Percentiles rank a stretch among this genome's conserved stretches.
phyloP scores from a whole-genome alignment of 2,888 invertebrate genomes.

The Sepioteuthis lessoniana region DNA sequence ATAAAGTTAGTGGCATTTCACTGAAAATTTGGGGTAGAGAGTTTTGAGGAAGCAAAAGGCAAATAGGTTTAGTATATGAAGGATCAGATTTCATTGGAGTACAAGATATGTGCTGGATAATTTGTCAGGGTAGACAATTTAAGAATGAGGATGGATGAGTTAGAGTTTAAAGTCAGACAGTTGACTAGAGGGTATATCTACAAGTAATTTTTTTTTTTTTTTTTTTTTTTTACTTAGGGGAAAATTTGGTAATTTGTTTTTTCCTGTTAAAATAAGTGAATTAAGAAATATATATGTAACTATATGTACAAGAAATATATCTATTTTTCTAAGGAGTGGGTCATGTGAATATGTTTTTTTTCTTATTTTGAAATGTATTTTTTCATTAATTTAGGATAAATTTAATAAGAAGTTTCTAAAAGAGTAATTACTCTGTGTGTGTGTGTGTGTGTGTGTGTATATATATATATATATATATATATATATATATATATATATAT shows the following conservation, averaged over 20 bases:
- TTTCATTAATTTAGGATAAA: not conserved
- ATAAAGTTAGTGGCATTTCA: not conserved
- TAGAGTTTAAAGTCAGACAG: not conserved
- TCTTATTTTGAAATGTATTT: not conserved
- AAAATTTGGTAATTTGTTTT: not conserved
- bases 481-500: not conserved
- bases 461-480: not conserved
- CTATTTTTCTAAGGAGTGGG: not conserved
- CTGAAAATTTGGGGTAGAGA: not conserved
- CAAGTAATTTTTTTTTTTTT: not conserved
- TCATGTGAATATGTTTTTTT: not conserved
- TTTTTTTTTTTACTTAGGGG: too few species aligned
- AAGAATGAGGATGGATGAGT: not conserved
- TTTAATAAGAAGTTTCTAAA: not conserved
- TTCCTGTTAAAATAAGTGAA: not conserved
- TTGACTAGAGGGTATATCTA: not conserved
- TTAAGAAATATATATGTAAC: not conserved
- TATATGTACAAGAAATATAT: not conserved
- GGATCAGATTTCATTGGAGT: not conserved
- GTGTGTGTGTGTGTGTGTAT: not conserved
- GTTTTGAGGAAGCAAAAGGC: not conserved
- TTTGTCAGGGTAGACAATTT: not conserved
- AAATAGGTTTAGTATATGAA: not conserved
- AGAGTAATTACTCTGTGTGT: not conserved
- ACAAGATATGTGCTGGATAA: not conserved